Evolutionary conservation across 2,113 vertebrate species (phyloP).

Genomic region (Lophotis ruficrista): DNA sequence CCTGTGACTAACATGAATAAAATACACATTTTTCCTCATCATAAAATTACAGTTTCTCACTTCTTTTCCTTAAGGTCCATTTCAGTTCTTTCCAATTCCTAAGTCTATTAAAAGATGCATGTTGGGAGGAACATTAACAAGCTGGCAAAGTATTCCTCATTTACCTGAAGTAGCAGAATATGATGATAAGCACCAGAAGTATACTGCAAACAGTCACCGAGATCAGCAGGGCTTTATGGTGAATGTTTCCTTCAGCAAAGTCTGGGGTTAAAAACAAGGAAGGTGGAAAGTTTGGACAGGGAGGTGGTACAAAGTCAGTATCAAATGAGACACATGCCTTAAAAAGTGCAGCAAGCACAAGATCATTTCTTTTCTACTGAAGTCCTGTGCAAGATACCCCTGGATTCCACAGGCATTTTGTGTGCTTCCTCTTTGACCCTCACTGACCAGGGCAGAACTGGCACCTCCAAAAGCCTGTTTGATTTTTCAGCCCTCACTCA

Average conservation of each 20-base stretch:
- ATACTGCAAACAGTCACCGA: constrained; percentile 90
- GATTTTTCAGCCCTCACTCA: not conserved
- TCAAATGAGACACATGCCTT: not conserved
- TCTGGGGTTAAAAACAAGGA: constrained; percentile 71
- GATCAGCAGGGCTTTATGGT: constrained; percentile 90
- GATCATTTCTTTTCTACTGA: accelerated
- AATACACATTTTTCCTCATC: not conserved
- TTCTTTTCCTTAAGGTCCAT: not conserved
- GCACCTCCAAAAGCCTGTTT: not conserved
- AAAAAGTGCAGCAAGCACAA: not conserved
- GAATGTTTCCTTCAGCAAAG: constrained; percentile 87
- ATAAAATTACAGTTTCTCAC: not conserved
- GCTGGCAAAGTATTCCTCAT: not conserved
- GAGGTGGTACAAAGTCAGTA: not conserved
- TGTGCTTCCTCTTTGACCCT: not conserved
- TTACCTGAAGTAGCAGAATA: constrained; percentile 96
- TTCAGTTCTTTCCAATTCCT: not conserved
- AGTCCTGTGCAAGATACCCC: not conserved
- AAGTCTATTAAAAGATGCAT: not conserved
- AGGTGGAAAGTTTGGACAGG: not conserved
- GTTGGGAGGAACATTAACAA: not conserved
- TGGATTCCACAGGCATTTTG: not conserved
- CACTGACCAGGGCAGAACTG: not conserved
- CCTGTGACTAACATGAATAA: not conserved
- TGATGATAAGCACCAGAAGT: constrained; percentile 85